Evolutionary conservation across 2,113 vertebrate species (phyloP), one percentile per base, ranked within the genome.

Genomic region (Aldabrachelys gigantea): DNA sequence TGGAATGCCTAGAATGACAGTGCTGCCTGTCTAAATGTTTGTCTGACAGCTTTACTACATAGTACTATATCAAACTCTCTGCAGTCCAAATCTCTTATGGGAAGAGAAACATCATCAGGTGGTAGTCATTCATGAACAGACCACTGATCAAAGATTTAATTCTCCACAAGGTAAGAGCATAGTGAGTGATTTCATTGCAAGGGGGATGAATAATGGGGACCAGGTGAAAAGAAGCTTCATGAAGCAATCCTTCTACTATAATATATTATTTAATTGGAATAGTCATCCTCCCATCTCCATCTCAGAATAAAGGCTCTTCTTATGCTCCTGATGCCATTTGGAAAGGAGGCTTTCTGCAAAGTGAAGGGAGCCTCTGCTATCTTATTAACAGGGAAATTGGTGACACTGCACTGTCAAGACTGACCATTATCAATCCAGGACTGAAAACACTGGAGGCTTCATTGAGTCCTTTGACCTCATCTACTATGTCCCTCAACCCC

Each of bases 21-120:
- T 1, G 4, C 1, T 7, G 7, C 16, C 57, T 6, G 0, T 4
- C 0, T 2, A 82, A 72, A 80, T 0, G 3, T 56, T 10, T 22
- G 50, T 12, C 84, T 5, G 52, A 72, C 69, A 54, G 44, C 13
- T 76, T 13, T 80, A 47, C 80, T 13, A 44, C 1, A 2, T 41
- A 11, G 35, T 3, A 1, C 24, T 2, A 1, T 17, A 5, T 14
- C 3, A 5, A 87, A 27, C 10, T 3, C 84, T 38, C 31, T 2
- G 35, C 19, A 47, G 44, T 53, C 56, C 2, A 0, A 52, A 54
- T 11, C 69, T 79, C 52, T n/a, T 4, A 1, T 4, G 59, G 9
- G 52, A n/a, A 38, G 19, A 0, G 2, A 78, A 78, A 24, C 50
- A 79, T 65, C 29, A 75, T 88, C 78, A 91, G 56, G 8, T 83